phyloP scores from a whole-genome alignment of 2,888 invertebrate species.

The Craniophora ligustri region DNA sequence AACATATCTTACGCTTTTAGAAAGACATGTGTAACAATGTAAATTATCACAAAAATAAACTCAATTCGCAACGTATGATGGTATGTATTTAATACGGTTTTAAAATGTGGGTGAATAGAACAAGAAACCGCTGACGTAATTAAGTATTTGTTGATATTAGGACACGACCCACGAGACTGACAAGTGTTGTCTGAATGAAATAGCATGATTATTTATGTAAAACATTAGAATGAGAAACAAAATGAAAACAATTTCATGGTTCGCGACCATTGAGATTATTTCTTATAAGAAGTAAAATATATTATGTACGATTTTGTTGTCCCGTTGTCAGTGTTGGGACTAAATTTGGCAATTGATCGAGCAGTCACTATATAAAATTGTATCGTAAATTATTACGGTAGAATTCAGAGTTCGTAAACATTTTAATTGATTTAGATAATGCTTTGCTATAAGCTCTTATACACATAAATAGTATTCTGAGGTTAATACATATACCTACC shows the following conservation, averaged over 20 bases:
- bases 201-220: conserved; percentile 31
- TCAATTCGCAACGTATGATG: conserved; percentile 22
- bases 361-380: background rate
- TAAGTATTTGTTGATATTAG: conserved; percentile 35
- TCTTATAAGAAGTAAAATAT: conserved; percentile 18
- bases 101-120: conserved; percentile 12
- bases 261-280: conserved; percentile 19
- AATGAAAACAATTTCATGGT: conserved; percentile 34
- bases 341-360: conserved; percentile 13
- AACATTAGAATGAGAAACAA: conserved; percentile 24
- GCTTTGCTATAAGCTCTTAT: too few relatives aligned
- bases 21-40: background rate
- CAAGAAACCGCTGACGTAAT: conserved; percentile 2
- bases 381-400: too few relatives aligned
- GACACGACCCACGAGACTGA: conserved; percentile 43
- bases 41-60: conserved; percentile 11
- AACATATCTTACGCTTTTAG: conserved; percentile 1
- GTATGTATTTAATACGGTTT: conserved; percentile 1
- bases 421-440: too few relatives aligned
- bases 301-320: background rate
- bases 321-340: background rate
- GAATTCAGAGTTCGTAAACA: too few relatives aligned
- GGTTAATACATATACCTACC: too few relatives aligned
- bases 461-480: too few relatives aligned
- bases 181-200: conserved; percentile 39